Base-by-base conservation (phyloP, 2,888 invertebrate species). In the Lottia gigantea region DNA sequence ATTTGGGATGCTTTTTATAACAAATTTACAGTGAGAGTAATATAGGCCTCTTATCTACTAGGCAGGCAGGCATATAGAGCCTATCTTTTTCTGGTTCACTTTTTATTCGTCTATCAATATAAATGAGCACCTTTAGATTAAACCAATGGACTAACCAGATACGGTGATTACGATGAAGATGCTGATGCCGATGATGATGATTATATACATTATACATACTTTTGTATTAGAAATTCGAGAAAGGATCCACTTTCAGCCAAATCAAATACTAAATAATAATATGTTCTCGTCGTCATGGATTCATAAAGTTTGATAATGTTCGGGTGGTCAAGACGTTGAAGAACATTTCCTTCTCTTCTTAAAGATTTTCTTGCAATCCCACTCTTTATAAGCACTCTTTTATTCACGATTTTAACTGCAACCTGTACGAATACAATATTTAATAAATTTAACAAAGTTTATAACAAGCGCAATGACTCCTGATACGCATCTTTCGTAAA, bases 271-370 rank as follows among this genome's bases (percentile, higher is more conserved):
- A 87, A 80, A 72, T 87, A 87, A 76, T 85, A 86, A 25, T 80
- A 78, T 74, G 84, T 85, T 61, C 82, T 81, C 7, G 86, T 87
- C 73, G 86, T 86, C 85, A 87, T 82, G 26, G 85, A 84, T 74
- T 86, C 85, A 68, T 80, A 83, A 70, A 86, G 79, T 19, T 78
- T 74, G 40, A 84, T 78, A 67, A 87, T 80, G 71, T 85, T 83
- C 0, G 83, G 84, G 66, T 87, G 87, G 6, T 79, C 74, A 19
- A 87, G 79, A 64, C 81, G 76, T 75, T 85, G 85, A 47, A 86
- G 70, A 68, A 87, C 74, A 31, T 82, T 76, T 7, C 84, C 85
- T 70, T 87, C 86, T 14, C 86, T 78, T 46, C 85, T 80, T 68
- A 86, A 80, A 74, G 82, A 79, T 64, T 80, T 80, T 68, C 82